phyloP scores from a whole-genome alignment of 1,140 invertebrate species.

The Dinothrombium tinctorium region DNA sequence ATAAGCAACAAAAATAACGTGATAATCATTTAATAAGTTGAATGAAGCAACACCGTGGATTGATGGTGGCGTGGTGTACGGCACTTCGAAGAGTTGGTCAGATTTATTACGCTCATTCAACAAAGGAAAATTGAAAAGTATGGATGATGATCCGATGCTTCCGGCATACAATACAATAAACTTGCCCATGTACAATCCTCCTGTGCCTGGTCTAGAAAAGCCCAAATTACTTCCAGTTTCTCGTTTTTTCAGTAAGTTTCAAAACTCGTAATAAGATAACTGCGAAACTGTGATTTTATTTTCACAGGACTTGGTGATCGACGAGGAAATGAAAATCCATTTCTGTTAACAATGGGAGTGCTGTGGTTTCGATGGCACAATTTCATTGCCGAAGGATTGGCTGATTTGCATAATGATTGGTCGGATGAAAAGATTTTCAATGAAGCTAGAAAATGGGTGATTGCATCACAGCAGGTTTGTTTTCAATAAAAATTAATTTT shows the following conservation, averaged over 20 bases:
- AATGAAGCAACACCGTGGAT: constrained; percentile 36
- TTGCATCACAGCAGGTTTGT: constrained; percentile 24
- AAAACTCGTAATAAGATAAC: constrained; percentile 22
- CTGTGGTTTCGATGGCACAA: constrained; percentile 40
- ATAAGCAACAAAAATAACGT: not conserved
- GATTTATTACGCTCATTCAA: constrained; percentile 27
- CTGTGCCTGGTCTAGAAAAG: constrained; percentile 26
- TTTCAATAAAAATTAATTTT: constrained; percentile 26
- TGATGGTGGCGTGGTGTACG: constrained; percentile 34
- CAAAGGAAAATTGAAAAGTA: constrained; percentile 23
- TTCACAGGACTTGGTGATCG: constrained; percentile 32
- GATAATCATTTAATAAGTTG: constrained; percentile 21
- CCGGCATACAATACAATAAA: constrained; percentile 27
- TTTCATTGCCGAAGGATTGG: constrained; percentile 24
- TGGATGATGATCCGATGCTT: constrained; percentile 21
- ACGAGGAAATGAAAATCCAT: constrained; percentile 33
- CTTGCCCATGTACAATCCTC: constrained; percentile 33
- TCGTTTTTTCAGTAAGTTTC: not conserved
- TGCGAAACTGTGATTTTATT: too few species aligned
- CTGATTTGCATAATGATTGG: constrained; percentile 21
- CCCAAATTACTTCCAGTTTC: too few species aligned
- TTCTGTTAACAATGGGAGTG: constrained; percentile 28
- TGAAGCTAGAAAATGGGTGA: constrained; percentile 33
- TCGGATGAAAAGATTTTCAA: constrained; percentile 30
- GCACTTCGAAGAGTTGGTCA: constrained; percentile 31